Base-by-base conservation (phyloP, 2,888 invertebrate species). In the Electrophaes corylata region DNA sequence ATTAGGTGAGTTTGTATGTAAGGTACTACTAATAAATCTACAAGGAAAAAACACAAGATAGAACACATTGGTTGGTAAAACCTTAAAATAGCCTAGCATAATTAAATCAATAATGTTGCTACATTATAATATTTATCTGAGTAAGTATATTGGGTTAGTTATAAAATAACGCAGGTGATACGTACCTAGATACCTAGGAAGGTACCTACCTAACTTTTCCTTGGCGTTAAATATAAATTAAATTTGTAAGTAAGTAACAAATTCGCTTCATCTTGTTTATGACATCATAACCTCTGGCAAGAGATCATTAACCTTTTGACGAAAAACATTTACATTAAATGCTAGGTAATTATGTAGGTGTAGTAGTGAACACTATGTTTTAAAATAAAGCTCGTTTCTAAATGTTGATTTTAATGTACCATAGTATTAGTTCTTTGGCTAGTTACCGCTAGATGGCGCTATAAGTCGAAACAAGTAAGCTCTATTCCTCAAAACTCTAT, bases 221-320 rank as follows among this genome's bases (percentile, higher is more conserved):
- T 10, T 5, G 23, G 44, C 11, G 44, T 19, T 11, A 20, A 35
- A 37, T 37, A 44, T 31, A 11, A 2, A 20, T 40, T 41, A n/a
- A n/a, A n/a, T n/a, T n/a, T n/a, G n/a, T n/a, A n/a, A 20, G 5
- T 26, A 6, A 16, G 46, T 37, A 33, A 37, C 43, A 14, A 41
- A 14, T 48, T 50, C 39, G 23, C 40, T 54, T 52, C 26, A 16
- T 41, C 14, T 33, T 64, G 62, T 58, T 56, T 64, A 73, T 77
- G 76, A 74, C 75, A 72, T 78, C 73, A 74, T 66, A 69, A 69
- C 71, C 67, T 71, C 52, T 65, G 39, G 65, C 65, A 65, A 62
- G 37, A 71, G 79, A 70, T 67, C 78, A 72, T 74, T 76, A 73
- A 76, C 76, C 79, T 74, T 62, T 71, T 55, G 54, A 48, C 59